Conservation (phyloP, 2,113 vertebrate genomes). For the Parotia lawesii region DNA sequence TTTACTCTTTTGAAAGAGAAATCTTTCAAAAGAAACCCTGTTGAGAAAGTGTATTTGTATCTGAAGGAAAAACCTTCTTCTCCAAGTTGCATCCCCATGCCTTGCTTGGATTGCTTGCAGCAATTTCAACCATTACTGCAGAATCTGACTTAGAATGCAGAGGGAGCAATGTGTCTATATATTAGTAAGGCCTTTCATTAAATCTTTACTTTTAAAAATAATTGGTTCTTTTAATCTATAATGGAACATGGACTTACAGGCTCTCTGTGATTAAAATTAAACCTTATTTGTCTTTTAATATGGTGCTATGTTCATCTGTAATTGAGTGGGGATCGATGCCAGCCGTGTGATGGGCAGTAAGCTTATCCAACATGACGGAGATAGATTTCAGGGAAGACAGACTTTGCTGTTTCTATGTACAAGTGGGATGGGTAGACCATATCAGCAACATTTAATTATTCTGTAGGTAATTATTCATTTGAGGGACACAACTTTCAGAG, state of each 20-base stretch:
- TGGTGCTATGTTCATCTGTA: slow-evolving; percentile 74
- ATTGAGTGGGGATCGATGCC: slow-evolving; percentile 77
- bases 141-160: slow-evolving; percentile 31
- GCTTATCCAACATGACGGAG: slow-evolving; percentile 85
- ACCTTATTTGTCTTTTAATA: slow-evolving; percentile 78
- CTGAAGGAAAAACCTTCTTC: not conserved
- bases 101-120: slow-evolving; percentile 13
- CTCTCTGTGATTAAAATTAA: slow-evolving; percentile 78
- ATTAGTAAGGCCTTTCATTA: slow-evolving; percentile 67
- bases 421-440: slow-evolving; percentile 76
- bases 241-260: slow-evolving; percentile 66
- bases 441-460: slow-evolving; percentile 88
- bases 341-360: slow-evolving; percentile 78
- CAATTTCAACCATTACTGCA: not conserved
- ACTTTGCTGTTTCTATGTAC: slow-evolving; percentile 79
- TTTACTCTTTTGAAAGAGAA: not conserved
- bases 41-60: slow-evolving; percentile 8
- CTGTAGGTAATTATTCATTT: slow-evolving; percentile 88
- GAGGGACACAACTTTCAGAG: slow-evolving; percentile 67
- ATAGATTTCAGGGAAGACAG: slow-evolving; percentile 85
- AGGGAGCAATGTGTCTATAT: slow-evolving; percentile 27
- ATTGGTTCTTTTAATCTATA: slow-evolving; percentile 75
- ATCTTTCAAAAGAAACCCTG: not conserved
- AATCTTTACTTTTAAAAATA: slow-evolving; percentile 72
- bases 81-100: not conserved